Base-by-base conservation (phyloP, 2,113 vertebrate genomes). In the Pica pica region DNA sequence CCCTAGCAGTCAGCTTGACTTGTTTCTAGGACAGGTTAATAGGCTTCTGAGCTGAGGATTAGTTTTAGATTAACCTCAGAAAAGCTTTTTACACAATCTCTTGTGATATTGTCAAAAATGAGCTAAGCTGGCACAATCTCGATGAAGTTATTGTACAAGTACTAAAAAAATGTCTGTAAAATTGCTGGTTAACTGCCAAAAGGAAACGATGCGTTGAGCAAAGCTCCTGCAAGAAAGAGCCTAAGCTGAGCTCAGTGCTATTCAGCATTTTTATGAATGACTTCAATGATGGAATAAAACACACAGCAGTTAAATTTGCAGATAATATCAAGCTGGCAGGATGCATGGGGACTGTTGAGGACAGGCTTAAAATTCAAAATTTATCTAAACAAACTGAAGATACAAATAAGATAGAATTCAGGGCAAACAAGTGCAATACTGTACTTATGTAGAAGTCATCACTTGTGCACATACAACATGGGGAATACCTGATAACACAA, bases 61-160 rank as follows among this genome's bases (percentile, higher is more conserved):
- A 77, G 39, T 80, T 95, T 94, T 55, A 90, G 71, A 92, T 93
- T 95, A 87, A 77, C 76, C 91, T 94, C 83, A 92, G 89, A 69
- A 92, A 92, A 94, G 59, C 50, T 81, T 94, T 89, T 86, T 53
- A 83, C 64, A 92, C 65, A 75, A 84, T 52, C 74, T 90, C 74
- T 63, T 87, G 65, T 70, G 74, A 87, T 86, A 90, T 19, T 80
- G 86, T 89, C 53, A 83, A 92, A 93, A 92, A 95, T 37, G 63
- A 96, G 79, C 71, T 86, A 85, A 83, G 56, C 80, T 55, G 64
- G 50, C 83, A 83, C 78, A 78, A 83, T 77, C 73, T 81, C 3
- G 1, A 86, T 42, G 23, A 92, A 90, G 83, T 86, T 88, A 70
- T 55, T 92, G 86, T 80, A 77, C 19, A 39, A 61, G 67, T 59